These are phyloP conservation scores for Anguilla marmorata DNA, from an alignment of 2,797 vertebrate species.

Conservation along the genomic window DNA sequence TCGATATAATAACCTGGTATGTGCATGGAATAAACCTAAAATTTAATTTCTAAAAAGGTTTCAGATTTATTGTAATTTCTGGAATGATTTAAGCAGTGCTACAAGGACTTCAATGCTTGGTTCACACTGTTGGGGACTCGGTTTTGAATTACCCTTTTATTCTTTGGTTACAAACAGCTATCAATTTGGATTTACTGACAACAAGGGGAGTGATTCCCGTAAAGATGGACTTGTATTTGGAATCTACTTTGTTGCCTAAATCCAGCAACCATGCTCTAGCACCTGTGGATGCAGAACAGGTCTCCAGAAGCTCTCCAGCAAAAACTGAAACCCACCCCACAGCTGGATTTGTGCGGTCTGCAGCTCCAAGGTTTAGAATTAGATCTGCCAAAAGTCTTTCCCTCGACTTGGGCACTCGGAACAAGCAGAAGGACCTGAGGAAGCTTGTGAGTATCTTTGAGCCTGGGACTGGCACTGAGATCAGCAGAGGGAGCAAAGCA, in stretches of 20 bases:
- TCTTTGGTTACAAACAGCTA: neutral
- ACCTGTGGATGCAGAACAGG: conserved; percentile 23
- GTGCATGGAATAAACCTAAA: neutral
- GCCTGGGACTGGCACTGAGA: neutral
- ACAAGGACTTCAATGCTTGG: neutral
- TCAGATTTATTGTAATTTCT: neutral
- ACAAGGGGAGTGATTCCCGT: conserved; percentile 31
- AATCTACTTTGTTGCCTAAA: conserved; percentile 44
- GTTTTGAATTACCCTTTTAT: neutral
- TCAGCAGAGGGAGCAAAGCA: neutral
- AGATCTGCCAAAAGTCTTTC: conserved; percentile 65
- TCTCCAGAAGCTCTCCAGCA: neutral
- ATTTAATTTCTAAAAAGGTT: too few species aligned
- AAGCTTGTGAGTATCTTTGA: conserved; percentile 26
- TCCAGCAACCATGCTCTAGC: conserved; percentile 27
- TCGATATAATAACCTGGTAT: neutral
- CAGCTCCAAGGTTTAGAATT: conserved; percentile 56
- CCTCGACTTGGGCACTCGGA: conserved; percentile 31
- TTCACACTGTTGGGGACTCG: neutral
- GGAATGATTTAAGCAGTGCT: neutral
- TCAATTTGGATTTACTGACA: neutral
- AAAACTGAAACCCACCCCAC: neutral
- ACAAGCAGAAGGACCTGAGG: conserved; percentile 45
- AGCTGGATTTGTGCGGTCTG: conserved; percentile 7
- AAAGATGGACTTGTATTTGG: conserved; percentile 63